Evolutionary conservation across 2,797 vertebrate genomes (phyloP), one percentile per base, ranked within the genome.

Genomic region (Nyctalus aviator): DNA sequence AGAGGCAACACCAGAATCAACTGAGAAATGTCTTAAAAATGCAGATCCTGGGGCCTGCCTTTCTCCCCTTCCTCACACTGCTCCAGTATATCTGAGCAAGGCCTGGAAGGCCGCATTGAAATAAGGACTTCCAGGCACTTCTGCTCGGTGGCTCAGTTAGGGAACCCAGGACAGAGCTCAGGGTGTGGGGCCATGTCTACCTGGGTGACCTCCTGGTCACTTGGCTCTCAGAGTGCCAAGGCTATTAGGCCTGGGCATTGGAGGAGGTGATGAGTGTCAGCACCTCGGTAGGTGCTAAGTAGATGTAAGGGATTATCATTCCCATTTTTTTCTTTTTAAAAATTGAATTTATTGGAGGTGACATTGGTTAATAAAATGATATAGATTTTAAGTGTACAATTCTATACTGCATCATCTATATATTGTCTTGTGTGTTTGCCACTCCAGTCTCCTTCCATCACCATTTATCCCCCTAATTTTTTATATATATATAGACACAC

Each of bases 21-120:
- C 27, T 41, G 53, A 72, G 48, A 90, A 94, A 89, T 84, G 1
- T 82, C 48, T 95, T 83, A 78, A 90, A 72, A 88, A 73, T 55
- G 55, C 27, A 41, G n/a, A 72, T 48, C 30, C 10, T 53, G 27
- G 48, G 62, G 12, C 48, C 27, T 88, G 62, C 69, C 27, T 46
- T 55, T 57, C 81, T 62, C 12, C 6, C 5, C 27, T 23, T 0
- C 12, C 21, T 30, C 23, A 75, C 11, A n/a, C 48, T 62, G 41
- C 35, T 71, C 66, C 35, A 41, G 1, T 21, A 1, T 84, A 44
- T 57, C 50, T 78, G 50, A 30, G n/a, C 68, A 78, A 30, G 17
- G 44, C 21, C 46, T 57, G n/a, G 57, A 50, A 46, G 23, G 55
- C n/a, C 81, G 17, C 53, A 3, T 89, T 94, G 94, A 89, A 66